Evolutionary conservation across 2,113 vertebrate genomes (phyloP).

Genomic region (Tringa solitaria): DNA sequence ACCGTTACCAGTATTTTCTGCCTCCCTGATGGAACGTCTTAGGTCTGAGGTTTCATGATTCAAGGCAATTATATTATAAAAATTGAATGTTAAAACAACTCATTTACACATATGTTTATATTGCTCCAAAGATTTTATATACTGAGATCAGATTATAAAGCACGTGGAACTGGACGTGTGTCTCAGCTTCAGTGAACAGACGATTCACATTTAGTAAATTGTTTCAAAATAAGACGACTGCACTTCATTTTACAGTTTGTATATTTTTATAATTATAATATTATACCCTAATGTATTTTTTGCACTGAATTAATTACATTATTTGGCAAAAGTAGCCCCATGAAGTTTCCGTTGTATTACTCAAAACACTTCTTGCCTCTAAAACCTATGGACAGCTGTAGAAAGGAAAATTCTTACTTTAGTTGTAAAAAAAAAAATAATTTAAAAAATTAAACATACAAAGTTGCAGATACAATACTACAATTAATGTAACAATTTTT

Average conservation of each 20-base stretch:
- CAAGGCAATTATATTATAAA: slow-evolving; percentile 12
- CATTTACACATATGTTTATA: slow-evolving; percentile 18
- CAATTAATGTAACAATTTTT: not conserved
- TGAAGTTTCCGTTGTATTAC: not conserved
- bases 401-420: not conserved
- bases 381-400: not conserved
- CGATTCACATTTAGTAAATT: not conserved
- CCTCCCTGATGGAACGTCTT: slow-evolving; percentile 11
- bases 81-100: slow-evolving; percentile 36
- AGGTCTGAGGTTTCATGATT: slow-evolving; percentile 49
- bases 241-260: not conserved
- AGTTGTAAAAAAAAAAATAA: not conserved
- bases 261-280: not conserved
- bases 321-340: not conserved
- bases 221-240: not conserved
- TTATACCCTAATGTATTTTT: not conserved
- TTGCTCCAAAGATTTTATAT: not conserved
- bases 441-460: not conserved
- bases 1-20: slow-evolving; percentile 34
- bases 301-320: not conserved
- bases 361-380: not conserved
- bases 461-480: not conserved
- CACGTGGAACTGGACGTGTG: not conserved
- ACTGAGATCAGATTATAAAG: not conserved
- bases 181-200: not conserved